phyloP scores from a whole-genome alignment of 2,113 vertebrate genomes.

The Phrynosoma platyrhinos region DNA sequence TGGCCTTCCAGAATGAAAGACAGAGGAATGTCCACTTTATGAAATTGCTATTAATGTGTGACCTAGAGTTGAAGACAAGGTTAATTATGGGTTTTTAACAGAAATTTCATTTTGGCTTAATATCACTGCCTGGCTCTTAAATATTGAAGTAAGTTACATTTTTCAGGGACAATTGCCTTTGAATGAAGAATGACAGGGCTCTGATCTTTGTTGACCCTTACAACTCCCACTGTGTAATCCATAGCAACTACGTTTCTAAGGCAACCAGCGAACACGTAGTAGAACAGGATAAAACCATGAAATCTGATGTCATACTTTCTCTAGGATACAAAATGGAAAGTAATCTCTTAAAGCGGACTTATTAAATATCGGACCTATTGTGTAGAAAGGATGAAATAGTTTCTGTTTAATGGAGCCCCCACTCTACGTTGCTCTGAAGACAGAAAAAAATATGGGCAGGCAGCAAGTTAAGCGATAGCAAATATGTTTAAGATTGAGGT shows the following conservation, averaged over 20 bases:
- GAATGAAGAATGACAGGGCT: conserved; percentile 89
- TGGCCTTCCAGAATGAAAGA: conserved; percentile 78
- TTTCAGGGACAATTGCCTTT: conserved; percentile 89
- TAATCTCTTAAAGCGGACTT: conserved; percentile 70
- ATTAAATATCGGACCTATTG: conserved; percentile 63
- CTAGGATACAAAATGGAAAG: conserved; percentile 74
- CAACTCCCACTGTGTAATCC: conserved; percentile 80
- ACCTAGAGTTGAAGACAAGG: conserved; percentile 81
- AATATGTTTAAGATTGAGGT: conserved; percentile 6
- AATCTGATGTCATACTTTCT: conserved; percentile 83
- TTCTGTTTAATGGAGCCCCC: not conserved
- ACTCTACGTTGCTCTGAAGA: not conserved
- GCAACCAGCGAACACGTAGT: conserved; percentile 77
- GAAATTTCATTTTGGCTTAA: conserved; percentile 84
- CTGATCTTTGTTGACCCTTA: conserved; percentile 89
- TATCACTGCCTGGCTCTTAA: conserved; percentile 81
- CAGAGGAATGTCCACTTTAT: conserved; percentile 86
- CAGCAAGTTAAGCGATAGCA: not conserved
- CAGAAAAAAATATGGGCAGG: conserved; percentile 12
- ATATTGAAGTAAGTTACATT: conserved; percentile 86
- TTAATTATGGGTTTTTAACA: conserved; percentile 88
- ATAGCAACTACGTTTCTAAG: conserved; percentile 83
- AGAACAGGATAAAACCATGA: conserved; percentile 75
- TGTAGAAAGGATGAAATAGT: conserved; percentile 52
- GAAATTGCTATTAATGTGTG: conserved; percentile 84